Conservation (phyloP, 2,797 vertebrate genomes). For the Coregonus sp. region DNA sequence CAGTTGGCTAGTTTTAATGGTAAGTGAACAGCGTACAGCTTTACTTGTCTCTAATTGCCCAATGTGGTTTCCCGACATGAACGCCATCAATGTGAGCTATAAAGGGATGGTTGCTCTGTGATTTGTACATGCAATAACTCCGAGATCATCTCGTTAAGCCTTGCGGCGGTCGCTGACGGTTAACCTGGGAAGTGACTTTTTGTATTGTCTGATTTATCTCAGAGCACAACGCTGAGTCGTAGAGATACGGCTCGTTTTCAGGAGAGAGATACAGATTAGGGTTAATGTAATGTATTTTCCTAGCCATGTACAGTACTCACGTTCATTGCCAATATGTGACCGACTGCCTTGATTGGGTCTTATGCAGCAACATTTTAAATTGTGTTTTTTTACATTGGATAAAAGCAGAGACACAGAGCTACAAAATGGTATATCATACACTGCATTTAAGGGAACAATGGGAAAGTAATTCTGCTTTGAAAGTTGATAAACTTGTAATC, state of each 20-base stretch:
- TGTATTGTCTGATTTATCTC: neutral
- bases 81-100: neutral
- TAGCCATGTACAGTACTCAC: neutral
- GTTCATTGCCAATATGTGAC: neutral
- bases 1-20: slow-evolving; percentile 38
- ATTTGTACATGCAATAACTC: slow-evolving; percentile 30
- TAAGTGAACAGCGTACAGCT: slow-evolving; percentile 22
- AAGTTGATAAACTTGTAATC: no score
- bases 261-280: neutral
- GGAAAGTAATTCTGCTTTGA: no score
- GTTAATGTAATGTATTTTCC: neutral
- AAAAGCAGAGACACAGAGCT: no score
- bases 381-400: no score
- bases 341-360: neutral
- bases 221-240: neutral
- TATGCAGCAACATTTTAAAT: no score
- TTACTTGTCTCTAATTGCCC: slow-evolving; percentile 30
- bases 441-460: no score
- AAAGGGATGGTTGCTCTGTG: slow-evolving; percentile 28
- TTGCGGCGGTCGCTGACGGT: neutral
- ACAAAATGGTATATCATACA: no score
- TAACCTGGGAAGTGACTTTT: neutral
- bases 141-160: neutral
- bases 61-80: slow-evolving; percentile 4
- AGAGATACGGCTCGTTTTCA: neutral